Evolutionary conservation across 2,888 invertebrate genomes (phyloP), one percentile per base, ranked within the genome.

Genomic region (Scrobipalpa costella): DNA sequence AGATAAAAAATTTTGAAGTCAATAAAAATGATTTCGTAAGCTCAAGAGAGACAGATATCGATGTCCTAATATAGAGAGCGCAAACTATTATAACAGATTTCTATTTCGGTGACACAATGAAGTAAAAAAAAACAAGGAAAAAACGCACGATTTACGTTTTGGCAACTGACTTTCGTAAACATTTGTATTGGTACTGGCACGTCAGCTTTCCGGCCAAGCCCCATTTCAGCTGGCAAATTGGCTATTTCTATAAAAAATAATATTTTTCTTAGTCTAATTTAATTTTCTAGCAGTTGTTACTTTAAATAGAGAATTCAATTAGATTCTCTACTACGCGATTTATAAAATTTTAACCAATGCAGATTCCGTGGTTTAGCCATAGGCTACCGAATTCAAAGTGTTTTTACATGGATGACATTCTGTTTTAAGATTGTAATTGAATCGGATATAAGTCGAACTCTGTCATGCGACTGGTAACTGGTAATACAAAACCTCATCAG

Each of bases 121-220:
- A 61, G 62, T 40, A 62, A 62, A 62, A 44, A 44, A 44, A 44
- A 15, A n/a, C 0, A n/a, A n/a, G 44, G 40, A 44, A 44, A 67
- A 69, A 66, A 69, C 66, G 38, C 13, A 64, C 60, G 69, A 71
- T 71, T 69, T 62, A 70, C 66, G 62, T 72, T 74, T 79, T 80
- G 80, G 80, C 80, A 80, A 57, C 68, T 66, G 65, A 36, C 57
- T 17, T 68, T 68, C 63, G 64, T 72, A 74, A 74, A 75, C 74
- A 55, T 55, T 55, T 55, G 34, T 75, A 70, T 70, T 65, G 70
- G 49, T 62, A 70, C 68, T 68, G 68, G 66, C 72, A 70, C 65
- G 68, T 70, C 68, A 69, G 65, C 63, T 78, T 76, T 78, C 75
- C 77, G 76, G 76, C 62, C 72, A 60, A 57, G 61, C 19, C 61